Percentiles rank a stretch among this genome's conserved stretches.
Conservation (phyloP, 2,797 vertebrate species). For the Enteromius argenteus region DNA sequence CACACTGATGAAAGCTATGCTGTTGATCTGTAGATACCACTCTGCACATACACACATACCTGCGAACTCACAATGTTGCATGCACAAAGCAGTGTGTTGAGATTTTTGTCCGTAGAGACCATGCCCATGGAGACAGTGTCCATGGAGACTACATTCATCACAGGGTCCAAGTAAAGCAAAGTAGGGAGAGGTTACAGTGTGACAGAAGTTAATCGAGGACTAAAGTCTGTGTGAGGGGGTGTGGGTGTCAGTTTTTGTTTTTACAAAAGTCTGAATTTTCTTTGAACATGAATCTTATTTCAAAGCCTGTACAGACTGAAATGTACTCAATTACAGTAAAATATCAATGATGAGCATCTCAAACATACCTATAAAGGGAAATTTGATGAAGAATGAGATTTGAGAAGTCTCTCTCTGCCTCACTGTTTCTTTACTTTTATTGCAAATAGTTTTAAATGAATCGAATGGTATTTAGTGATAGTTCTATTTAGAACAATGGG, state of each 20-base stretch:
- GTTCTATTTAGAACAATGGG: background rate
- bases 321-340: background rate
- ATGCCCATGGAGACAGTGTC: conserved; percentile 68
- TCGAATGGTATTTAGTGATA: background rate
- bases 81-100: conserved; percentile 65
- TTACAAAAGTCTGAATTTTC: background rate
- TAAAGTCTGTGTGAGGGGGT: conserved; percentile 18
- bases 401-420: background rate
- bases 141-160: conserved; percentile 66
- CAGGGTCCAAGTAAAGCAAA: conserved; percentile 72
- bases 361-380: background rate
- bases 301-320: background rate
- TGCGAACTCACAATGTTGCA: conserved; percentile 34
- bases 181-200: conserved; percentile 65
- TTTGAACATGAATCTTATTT: background rate
- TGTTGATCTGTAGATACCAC: conserved; percentile 47
- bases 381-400: background rate
- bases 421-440: background rate
- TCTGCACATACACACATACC: conserved; percentile 45
- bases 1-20: conserved; percentile 32
- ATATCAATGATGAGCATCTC: background rate
- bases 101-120: conserved; percentile 72
- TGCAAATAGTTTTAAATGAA: background rate
- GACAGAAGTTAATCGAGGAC: conserved; percentile 47
- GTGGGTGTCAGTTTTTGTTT: background rate